Evolutionary conservation across 2,888 invertebrate species (phyloP).

Genomic region (Atherix ibis): DNA sequence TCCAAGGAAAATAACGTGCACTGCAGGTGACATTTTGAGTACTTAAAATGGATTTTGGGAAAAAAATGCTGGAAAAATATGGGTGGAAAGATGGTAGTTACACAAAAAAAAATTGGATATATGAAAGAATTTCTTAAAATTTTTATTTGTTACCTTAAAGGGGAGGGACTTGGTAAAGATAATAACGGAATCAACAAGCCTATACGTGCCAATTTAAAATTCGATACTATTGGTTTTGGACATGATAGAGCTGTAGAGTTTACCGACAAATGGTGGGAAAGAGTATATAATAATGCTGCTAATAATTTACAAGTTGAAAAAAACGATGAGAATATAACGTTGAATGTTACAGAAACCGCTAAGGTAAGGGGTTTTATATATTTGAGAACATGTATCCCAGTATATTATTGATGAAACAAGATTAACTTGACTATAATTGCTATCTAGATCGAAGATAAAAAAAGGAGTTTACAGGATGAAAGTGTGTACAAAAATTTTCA

Average conservation of each 20-base stretch:
- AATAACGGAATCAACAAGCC: constrained; percentile 64
- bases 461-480: no score
- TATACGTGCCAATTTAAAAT: constrained; percentile 63
- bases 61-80: constrained; percentile 25
- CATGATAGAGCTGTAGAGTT: constrained; percentile 58
- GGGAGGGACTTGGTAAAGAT: constrained; percentile 59
- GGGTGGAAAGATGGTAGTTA: constrained; percentile 28
- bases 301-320: constrained; percentile 43
- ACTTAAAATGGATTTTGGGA: constrained; percentile 31
- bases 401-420: no score
- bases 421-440: no score
- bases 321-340: constrained; percentile 10
- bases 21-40: no score
- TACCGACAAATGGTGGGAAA: constrained; percentile 75
- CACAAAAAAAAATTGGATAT: not conserved
- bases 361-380: no score
- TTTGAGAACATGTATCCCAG: no score
- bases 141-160: constrained; percentile 11
- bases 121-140: not conserved
- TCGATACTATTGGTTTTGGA: constrained; percentile 64
- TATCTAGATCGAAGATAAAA: no score
- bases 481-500: constrained; percentile 25
- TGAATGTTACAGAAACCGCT: no score
- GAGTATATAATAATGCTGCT: constrained; percentile 57
- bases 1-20: no score